Evolutionary conservation across 2,888 invertebrate genomes (phyloP), one percentile per base, ranked within the genome.

Genomic region (Troides oblongomaculatus): DNA sequence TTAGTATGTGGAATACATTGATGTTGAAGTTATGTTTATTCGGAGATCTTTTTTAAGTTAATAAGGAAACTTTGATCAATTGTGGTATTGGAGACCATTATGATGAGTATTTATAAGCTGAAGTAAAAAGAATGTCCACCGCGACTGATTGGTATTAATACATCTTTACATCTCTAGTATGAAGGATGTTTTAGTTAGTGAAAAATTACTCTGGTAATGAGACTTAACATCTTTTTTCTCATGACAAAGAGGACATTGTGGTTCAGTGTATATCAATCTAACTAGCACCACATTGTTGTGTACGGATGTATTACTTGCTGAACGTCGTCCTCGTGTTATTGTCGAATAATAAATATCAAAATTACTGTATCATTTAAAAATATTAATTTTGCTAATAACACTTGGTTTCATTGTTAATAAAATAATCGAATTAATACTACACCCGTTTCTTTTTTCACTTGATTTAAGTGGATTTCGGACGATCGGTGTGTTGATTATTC

Each of bases 41-140:
- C 21, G 18, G 39, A 46, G 3, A 39, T 1, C 43, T 23, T 63
- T 62, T 69, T 46, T 63, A 39, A 43, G 66, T 63, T 60, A 25
- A 25, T 53, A 5, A 60, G 36, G 60, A 56, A 61, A 21, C 25
- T 62, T 62, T 39, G 23, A 62, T 46, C n/a, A 21, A n/a, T 46
- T 58, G 61, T 53, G 66, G 56, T 66, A 62, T 43, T 56, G 23
- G 25, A 62, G 43, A 62, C 62, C 62, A 67, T 23, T 18, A 56
- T 62, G 62, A 60, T 18, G 61, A 39, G 50, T 53, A n/a, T 53
- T 18, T 53, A 17, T 14, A 46, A 46, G 53, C 53, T 53, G n/a
- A n/a, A 53, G 8, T 53, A 53, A 53, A n/a, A n/a, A n/a, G 50
- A 18, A 18, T 50, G 18, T 17, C 14, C 17, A 43, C 43, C 12